Evolutionary conservation across 2,113 vertebrate genomes (phyloP).

Genomic region (Heterocephalus glaber): DNA sequence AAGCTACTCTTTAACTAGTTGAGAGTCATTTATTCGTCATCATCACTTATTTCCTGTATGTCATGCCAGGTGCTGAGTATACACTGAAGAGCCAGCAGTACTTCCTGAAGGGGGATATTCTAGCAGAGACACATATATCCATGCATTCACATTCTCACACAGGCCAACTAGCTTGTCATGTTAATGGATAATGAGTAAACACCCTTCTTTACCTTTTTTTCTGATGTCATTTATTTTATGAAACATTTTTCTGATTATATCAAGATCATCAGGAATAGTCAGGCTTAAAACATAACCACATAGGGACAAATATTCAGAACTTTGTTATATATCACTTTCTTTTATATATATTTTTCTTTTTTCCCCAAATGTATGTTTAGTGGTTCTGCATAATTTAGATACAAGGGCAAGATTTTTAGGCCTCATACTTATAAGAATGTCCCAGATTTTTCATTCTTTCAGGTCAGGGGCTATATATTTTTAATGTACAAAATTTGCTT

Average conservation of each 20-base stretch:
- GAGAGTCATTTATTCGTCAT: background rate
- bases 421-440: background rate
- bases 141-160: accelerated
- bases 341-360: background rate
- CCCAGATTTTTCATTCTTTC: background rate
- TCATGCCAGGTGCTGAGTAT: background rate
- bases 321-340: background rate
- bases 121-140: background rate
- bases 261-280: background rate
- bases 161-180: background rate
- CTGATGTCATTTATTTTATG: background rate
- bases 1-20: constrained; percentile 44
- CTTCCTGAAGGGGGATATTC: background rate
- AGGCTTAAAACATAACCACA: background rate
- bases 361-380: background rate
- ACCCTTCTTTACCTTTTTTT: background rate
- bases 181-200: background rate
- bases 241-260: background rate
- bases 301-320: background rate
- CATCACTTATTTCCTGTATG: background rate
- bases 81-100: background rate
- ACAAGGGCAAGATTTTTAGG: background rate
- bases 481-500: background rate
- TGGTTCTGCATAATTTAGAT: background rate
- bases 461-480: background rate